Evolutionary conservation across 2,888 invertebrate species (phyloP), one percentile per base, ranked within the genome.

Genomic region (Dryococelus australis): DNA sequence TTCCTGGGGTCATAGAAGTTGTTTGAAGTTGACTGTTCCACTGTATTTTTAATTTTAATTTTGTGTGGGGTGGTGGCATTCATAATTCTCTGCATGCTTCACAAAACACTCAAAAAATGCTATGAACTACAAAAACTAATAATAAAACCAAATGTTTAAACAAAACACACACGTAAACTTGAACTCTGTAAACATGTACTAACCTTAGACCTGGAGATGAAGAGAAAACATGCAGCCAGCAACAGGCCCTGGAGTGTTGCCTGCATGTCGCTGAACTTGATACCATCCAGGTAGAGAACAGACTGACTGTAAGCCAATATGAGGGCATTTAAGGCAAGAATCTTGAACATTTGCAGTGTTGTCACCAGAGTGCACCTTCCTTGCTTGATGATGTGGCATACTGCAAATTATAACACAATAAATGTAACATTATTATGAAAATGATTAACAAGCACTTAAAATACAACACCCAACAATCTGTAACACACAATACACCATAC

Each of bases 301-400:
- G 99, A 99, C 93, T 99, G 99, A 91, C 99, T 98, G 94, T 99
- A 99, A 0, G 99, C 99, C 89, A 99, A 94, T 89, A 99, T 98
- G 5, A 99, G 94, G 0, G 99, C 99, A 92, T 99, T 99, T 87
- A 99, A 93, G 0, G 99, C 99, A 87, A 99, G 94, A 90, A 99
- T 99, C 94, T 99, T 99, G 93, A 99, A 99, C 99, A 99, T 99
- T 93, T 99, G 99, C 88, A 99, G 94, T 0, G 99, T 99, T 0
- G 99, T 99, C 28, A 99, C 99, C 88, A 99, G 93, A 0, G 99
- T 99, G 92, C 99, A 99, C 35, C 99, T 96, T 0, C 99, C 99
- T 94, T 99, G 99, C 92, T 99, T 99, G 91, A 99, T 99, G 89
- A 99, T 98, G 93, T 99, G 99, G 92, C 99, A 99, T 91, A 99